These are phyloP conservation scores for Drosophila mettleri DNA, from an alignment of 2,888 invertebrate genomes.

Conservation along the genomic window DNA sequence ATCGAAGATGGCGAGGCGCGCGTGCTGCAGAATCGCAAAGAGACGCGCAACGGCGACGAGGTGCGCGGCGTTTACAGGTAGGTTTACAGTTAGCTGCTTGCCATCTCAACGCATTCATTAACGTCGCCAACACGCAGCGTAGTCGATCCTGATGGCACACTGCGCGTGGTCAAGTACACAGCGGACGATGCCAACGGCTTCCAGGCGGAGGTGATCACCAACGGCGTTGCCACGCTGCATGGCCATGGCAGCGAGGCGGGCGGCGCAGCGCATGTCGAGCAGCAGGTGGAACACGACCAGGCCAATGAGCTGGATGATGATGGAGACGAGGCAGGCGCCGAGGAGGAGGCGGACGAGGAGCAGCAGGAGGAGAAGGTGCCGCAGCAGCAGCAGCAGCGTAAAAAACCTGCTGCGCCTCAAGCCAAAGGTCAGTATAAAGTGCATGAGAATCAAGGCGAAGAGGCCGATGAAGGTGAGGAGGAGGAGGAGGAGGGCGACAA, in stretches of 20 bases:
- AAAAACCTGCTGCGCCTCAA: not conserved
- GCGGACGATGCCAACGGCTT: slow-evolving; percentile 91
- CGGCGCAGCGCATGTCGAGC: slow-evolving; percentile 36
- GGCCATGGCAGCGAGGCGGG: slow-evolving; percentile 67
- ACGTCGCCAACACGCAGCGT: slow-evolving; percentile 84
- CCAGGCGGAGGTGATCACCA: slow-evolving; percentile 86
- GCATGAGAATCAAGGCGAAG: slow-evolving; percentile 55
- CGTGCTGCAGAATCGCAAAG: slow-evolving; percentile 90
- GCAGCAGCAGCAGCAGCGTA: slow-evolving; percentile 8
- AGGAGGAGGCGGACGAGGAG: slow-evolving; percentile 9
- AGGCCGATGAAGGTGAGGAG: slow-evolving; percentile 18
- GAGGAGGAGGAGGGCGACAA: slow-evolving; percentile 33
- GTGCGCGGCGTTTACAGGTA: slow-evolving; percentile 90
- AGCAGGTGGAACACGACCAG: slow-evolving; percentile 60
- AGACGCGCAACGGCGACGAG: slow-evolving; percentile 89
- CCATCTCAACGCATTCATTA: slow-evolving; percentile 56
- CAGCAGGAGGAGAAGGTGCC: no score
- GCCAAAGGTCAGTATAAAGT: slow-evolving; percentile 49
- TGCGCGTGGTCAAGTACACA: slow-evolving; percentile 90
- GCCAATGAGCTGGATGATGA: slow-evolving; percentile 28
- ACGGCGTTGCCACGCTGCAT: slow-evolving; percentile 80
- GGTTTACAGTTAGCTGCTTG: slow-evolving; percentile 42
- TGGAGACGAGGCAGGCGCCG: slow-evolving; percentile 11
- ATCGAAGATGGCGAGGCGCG: slow-evolving; percentile 91
- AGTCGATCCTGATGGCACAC: slow-evolving; percentile 90